phyloP scores from a whole-genome alignment of 2,113 vertebrate species.

The Spilogale gracilis region DNA sequence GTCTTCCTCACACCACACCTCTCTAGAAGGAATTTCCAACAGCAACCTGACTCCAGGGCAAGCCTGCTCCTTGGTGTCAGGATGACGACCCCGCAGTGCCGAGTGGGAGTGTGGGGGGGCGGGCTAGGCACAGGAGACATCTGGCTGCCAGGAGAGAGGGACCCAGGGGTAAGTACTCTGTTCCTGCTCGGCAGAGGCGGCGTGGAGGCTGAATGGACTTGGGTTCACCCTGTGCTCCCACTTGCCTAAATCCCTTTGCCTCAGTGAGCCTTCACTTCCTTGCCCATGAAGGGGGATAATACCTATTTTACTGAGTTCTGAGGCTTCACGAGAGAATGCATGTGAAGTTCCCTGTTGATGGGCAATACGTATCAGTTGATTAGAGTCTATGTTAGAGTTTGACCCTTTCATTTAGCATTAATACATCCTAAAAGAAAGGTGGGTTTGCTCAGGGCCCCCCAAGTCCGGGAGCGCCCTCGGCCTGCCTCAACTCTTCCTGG shows the following conservation, averaged over 20 bases:
- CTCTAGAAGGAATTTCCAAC: neutral
- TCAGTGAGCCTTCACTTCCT: neutral
- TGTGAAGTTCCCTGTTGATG: neutral
- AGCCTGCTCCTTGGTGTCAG: neutral
- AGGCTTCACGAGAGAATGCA: neutral
- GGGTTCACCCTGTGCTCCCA: neutral
- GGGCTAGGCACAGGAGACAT: neutral
- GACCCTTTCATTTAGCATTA: neutral
- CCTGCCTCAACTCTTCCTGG: neutral
- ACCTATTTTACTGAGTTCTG: too few species aligned
- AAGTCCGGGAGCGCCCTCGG: neutral
- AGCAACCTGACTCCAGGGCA: neutral
- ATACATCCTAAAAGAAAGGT: neutral
- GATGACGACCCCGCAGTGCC: neutral
- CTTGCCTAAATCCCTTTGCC: neutral
- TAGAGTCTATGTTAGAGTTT: too few species aligned
- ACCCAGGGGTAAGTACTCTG: neutral
- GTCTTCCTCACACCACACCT: neutral
- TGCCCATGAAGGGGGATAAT: neutral
- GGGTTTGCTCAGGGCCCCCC: too few species aligned
- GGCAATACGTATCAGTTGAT: neutral
- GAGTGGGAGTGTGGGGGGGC: neutral
- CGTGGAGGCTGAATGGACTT: fast-evolving
- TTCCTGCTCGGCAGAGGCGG: neutral
- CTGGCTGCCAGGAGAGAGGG: neutral